Evolutionary conservation across 2,113 vertebrate genomes (phyloP).

Genomic region (Benitochromis conjunctus): DNA sequence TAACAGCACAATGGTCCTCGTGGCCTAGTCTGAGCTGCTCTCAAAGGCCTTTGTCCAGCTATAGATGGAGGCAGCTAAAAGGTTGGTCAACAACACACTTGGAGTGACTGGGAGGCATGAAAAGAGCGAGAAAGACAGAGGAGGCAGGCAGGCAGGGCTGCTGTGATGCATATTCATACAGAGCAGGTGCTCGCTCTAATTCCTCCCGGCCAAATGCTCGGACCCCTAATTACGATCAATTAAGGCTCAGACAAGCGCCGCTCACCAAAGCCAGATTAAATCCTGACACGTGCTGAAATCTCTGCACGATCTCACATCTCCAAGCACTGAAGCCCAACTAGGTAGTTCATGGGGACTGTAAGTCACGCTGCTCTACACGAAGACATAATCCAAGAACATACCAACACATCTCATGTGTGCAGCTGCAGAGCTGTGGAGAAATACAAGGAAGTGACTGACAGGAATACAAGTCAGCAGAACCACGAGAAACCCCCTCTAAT

Average conservation of each 20-base stretch:
- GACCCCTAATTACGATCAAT: constrained; percentile 71
- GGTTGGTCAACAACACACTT: constrained; percentile 25
- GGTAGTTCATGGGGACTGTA: not conserved
- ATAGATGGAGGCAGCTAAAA: constrained; percentile 38
- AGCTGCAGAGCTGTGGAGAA: not conserved
- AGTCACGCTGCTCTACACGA: not conserved
- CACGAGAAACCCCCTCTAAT: too few species aligned
- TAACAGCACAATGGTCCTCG: constrained; percentile 46
- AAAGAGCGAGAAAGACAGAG: constrained; percentile 12
- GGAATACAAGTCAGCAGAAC: not conserved
- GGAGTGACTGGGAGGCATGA: not conserved
- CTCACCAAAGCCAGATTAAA: constrained; percentile 17
- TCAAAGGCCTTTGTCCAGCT: constrained; percentile 61
- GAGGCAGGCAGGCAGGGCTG: not conserved
- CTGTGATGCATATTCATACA: constrained; percentile 76
- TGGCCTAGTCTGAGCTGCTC: constrained; percentile 27
- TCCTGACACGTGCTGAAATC: not conserved
- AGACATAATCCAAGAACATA: not conserved
- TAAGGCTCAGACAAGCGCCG: constrained; percentile 44
- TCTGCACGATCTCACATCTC: not conserved
- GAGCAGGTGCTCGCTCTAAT: constrained; percentile 66
- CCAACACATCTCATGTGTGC: not conserved
- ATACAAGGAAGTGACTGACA: not conserved
- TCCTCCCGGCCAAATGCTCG: constrained; percentile 46
- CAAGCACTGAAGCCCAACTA: not conserved